These are phyloP conservation scores for Pandemis corylana DNA, from an alignment of 2,888 invertebrate genomes.

Conservation along the genomic window DNA sequence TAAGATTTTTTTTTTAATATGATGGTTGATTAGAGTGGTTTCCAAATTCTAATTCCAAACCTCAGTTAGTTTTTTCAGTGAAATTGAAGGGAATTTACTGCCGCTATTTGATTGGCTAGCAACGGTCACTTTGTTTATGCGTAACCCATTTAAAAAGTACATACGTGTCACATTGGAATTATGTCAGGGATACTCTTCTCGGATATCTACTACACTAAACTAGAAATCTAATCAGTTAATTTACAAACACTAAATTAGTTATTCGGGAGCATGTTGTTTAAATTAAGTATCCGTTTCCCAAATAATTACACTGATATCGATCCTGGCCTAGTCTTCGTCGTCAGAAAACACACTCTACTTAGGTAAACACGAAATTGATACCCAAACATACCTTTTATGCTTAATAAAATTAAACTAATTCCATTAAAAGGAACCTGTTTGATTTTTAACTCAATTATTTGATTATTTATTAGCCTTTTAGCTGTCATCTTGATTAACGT, in stretches of 20 bases:
- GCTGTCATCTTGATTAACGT: background rate
- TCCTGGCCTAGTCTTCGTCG: background rate
- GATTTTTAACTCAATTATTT: constrained; percentile 26
- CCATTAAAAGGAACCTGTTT: constrained; percentile 21
- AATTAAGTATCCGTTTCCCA: background rate
- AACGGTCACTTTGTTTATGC: too few species aligned
- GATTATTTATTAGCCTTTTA: constrained; percentile 2
- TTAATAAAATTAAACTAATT: constrained; percentile 5
- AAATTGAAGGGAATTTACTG: too few species aligned
- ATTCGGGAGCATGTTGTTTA: background rate
- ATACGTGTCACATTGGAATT: too few species aligned
- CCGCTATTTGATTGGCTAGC: too few species aligned
- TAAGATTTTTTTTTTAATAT: too few species aligned
- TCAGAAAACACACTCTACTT: background rate
- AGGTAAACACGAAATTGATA: constrained; percentile 9
- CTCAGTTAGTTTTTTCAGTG: too few species aligned
- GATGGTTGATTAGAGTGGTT: too few species aligned
- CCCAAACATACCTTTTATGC: constrained; percentile 17
- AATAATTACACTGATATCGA: background rate
- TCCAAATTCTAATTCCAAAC: too few species aligned
- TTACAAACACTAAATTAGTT: background rate
- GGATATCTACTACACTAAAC: too few species aligned
- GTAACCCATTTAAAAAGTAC: too few species aligned
- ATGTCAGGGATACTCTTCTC: too few species aligned
- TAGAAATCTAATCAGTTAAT: background rate